Conservation (phyloP, 1,140 invertebrate genomes). For the Calephelis virginiensis region DNA sequence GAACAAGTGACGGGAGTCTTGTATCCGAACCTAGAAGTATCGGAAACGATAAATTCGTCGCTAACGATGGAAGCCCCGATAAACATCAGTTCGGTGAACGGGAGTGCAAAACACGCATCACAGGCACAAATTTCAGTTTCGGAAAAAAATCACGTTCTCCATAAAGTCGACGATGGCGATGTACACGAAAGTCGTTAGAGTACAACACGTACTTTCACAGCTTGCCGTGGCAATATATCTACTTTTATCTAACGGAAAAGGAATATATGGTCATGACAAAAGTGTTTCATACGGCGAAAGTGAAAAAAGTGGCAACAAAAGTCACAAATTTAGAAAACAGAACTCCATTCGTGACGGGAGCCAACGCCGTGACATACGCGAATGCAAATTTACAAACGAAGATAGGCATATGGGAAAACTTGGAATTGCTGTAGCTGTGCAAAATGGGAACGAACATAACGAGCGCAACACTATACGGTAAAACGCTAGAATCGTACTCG, state of each 20-base stretch:
- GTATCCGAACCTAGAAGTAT: too few relatives aligned
- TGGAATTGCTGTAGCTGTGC: not conserved
- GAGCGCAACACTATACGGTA: not conserved
- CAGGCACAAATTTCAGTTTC: not conserved
- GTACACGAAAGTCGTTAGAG: not conserved
- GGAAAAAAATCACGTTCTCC: slow-evolving; percentile 8
- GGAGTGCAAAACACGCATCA: slow-evolving; percentile 4
- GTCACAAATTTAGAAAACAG: slow-evolving; percentile 10
- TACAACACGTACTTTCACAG: slow-evolving; percentile 18
- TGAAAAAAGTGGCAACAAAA: slow-evolving; percentile 11
- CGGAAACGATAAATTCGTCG: too few relatives aligned
- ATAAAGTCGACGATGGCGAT: slow-evolving; percentile 5
- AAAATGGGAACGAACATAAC: not conserved
- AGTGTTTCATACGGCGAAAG: slow-evolving; percentile 6
- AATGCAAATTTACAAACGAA: slow-evolving; percentile 21
- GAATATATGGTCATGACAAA: slow-evolving; percentile 5
- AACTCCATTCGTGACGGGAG: slow-evolving; percentile 12
- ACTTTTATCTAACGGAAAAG: slow-evolving; percentile 13
- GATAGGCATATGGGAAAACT: slow-evolving; percentile 15
- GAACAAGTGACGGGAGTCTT: too few relatives aligned
- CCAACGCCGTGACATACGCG: slow-evolving; percentile 8
- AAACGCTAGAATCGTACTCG: too few relatives aligned
- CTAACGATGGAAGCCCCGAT: not conserved
- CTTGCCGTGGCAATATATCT: slow-evolving; percentile 15
- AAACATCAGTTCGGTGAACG: slow-evolving; percentile 6